A percentile compares a stretch with the other conserved stretches of the same genome.
These are phyloP conservation scores for Invenusta paracnida DNA, from an alignment of 2,888 invertebrate genomes.

Conservation along the genomic window DNA sequence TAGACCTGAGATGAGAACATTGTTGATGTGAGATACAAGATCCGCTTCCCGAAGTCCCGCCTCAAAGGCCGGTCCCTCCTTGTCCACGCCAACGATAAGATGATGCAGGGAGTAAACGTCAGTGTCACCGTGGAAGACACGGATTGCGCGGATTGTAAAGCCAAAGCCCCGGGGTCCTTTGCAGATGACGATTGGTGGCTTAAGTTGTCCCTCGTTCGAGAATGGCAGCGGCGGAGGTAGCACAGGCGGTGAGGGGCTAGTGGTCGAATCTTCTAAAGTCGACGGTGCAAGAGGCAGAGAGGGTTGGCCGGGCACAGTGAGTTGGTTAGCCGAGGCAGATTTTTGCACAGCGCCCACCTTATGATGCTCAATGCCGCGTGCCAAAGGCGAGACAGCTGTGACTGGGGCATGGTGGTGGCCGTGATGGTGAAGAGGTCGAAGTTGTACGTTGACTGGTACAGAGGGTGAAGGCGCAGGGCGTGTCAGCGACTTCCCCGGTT, in stretches of 20 bases:
- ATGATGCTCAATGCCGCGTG: neutral
- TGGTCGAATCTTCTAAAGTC: neutral
- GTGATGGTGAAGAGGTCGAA: neutral
- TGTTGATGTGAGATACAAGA: slow-evolving; percentile 80
- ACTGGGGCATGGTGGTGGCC: neutral
- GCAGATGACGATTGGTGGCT: slow-evolving; percentile 76
- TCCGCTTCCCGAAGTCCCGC: slow-evolving; percentile 69
- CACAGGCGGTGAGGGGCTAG: neutral
- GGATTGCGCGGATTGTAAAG: slow-evolving; percentile 92
- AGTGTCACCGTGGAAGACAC: slow-evolving; percentile 93
- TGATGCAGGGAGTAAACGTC: slow-evolving; percentile 99
- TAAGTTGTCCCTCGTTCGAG: neutral
- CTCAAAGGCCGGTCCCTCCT: slow-evolving; percentile 61
- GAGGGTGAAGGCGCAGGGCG: neutral
- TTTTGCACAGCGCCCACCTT: neutral
- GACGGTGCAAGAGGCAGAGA: neutral
- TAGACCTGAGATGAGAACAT: slow-evolving; percentile 75
- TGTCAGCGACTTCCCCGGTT: neutral
- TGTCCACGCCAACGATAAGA: slow-evolving; percentile 87
- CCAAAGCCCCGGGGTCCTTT: slow-evolving; percentile 92
- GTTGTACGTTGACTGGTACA: neutral
- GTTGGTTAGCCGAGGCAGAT: slow-evolving; percentile 31
- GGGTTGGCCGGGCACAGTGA: slow-evolving; percentile 5
- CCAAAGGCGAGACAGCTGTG: slow-evolving; percentile 35
- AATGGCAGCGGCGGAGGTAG: neutral